Evolutionary conservation across 2,797 vertebrate species (phyloP).

Genomic region (Intellagama lesueurii): DNA sequence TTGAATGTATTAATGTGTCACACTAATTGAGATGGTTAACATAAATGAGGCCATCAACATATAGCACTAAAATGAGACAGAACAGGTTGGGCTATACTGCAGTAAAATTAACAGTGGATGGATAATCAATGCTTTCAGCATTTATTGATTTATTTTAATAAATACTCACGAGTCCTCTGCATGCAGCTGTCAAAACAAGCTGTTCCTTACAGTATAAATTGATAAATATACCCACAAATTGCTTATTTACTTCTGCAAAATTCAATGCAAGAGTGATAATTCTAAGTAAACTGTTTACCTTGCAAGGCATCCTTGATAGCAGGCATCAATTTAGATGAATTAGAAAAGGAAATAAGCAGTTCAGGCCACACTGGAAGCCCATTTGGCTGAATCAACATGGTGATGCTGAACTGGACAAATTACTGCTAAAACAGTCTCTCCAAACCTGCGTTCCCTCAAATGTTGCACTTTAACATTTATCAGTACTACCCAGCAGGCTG

Average conservation of each 20-base stretch:
- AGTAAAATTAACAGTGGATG: slow-evolving; percentile 74
- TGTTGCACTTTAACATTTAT: not conserved
- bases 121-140: slow-evolving; percentile 72
- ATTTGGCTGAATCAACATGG: slow-evolving; percentile 30
- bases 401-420: not conserved
- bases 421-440: not conserved
- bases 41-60: slow-evolving; percentile 60
- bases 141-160: slow-evolving; percentile 79
- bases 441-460: too few species aligned
- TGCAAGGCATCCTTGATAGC: slow-evolving; percentile 59
- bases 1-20: slow-evolving; percentile 73
- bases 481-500: not conserved
- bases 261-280: slow-evolving; percentile 68
- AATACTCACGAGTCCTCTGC: slow-evolving; percentile 73
- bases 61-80: slow-evolving; percentile 44
- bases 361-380: slow-evolving; percentile 36
- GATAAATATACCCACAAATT: slow-evolving; percentile 46
- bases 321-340: slow-evolving; percentile 46
- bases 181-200: slow-evolving; percentile 71
- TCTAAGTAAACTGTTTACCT: slow-evolving; percentile 52
- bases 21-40: slow-evolving; percentile 68
- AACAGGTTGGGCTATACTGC: slow-evolving; percentile 38
- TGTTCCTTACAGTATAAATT: slow-evolving; percentile 34
- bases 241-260: slow-evolving; percentile 71
- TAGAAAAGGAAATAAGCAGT: slow-evolving; percentile 44